Conservation (phyloP, 2,888 invertebrate species). For the Phyto melanocephala region DNA sequence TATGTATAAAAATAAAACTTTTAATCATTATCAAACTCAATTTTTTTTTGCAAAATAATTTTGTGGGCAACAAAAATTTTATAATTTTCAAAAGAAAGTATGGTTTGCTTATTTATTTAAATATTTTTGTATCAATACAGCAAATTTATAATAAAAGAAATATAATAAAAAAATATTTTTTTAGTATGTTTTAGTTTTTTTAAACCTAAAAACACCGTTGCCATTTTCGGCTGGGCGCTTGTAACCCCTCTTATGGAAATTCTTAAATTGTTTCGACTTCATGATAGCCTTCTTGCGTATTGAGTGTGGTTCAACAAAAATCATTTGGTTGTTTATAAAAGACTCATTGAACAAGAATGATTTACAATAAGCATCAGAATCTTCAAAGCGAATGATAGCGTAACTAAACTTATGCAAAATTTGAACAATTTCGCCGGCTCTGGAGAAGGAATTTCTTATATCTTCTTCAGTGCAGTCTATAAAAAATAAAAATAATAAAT, state of each 20-base stretch:
- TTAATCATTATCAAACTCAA: too few relatives aligned
- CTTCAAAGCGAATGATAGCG: constrained; percentile 69
- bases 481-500: not conserved
- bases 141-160: constrained; percentile 21
- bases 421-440: constrained; percentile 67
- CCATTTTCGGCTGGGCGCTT: constrained; percentile 57
- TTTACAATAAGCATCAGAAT: constrained; percentile 71
- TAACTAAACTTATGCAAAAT: constrained; percentile 51
- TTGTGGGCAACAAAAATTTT: too few relatives aligned
- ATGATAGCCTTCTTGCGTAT: constrained; percentile 62
- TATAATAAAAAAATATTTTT: not conserved
- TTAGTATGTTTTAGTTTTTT: constrained; percentile 20
- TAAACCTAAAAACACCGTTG: constrained; percentile 5
- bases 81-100: too few relatives aligned
- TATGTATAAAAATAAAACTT: too few relatives aligned
- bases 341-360: constrained; percentile 71
- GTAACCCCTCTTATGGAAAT: not conserved
- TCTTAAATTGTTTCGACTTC: constrained; percentile 12
- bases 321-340: constrained; percentile 58
- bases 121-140: too few relatives aligned
- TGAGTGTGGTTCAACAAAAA: constrained; percentile 73
- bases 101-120: too few relatives aligned
- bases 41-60: too few relatives aligned
- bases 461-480: constrained; percentile 65
- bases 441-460: constrained; percentile 64